phyloP scores from a whole-genome alignment of 1,140 invertebrate species.

The Gonatopus flavifemur region DNA sequence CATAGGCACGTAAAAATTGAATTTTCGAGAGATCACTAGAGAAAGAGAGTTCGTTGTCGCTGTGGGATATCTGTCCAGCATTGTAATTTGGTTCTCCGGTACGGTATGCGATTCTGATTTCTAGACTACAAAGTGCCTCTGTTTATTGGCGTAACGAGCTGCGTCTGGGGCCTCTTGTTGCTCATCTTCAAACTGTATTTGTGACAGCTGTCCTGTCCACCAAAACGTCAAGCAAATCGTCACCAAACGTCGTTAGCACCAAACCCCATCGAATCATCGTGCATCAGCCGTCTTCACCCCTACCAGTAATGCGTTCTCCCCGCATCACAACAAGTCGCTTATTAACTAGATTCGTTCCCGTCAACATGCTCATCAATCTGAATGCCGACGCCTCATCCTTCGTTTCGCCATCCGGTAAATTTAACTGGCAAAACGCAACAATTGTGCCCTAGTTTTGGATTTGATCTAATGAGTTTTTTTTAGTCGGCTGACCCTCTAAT shows the following conservation, averaged over 20 bases:
- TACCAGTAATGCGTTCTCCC: conserved; percentile 56
- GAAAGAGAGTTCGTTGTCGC: conserved; percentile 29
- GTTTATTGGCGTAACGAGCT: conserved; percentile 72
- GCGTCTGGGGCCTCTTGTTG: conserved; percentile 69
- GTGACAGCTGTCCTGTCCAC: conserved; percentile 60
- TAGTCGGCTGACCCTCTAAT: conserved; percentile 28
- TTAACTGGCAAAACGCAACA: conserved; percentile 32
- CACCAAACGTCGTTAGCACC: conserved; percentile 52
- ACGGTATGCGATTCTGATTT: conserved; percentile 61
- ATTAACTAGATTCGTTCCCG: conserved; percentile 55
- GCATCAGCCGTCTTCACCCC: conserved; percentile 52
- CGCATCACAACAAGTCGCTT: conserved; percentile 55
- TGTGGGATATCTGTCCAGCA: conserved; percentile 32
- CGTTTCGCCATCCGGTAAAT: conserved; percentile 50
- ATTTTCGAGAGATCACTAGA: conserved; percentile 1
- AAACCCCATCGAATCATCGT: conserved; percentile 55
- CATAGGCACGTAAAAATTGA: not conserved
- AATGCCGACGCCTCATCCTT: conserved; percentile 46
- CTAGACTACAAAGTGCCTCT: conserved; percentile 70
- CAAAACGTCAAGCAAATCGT: conserved; percentile 46
- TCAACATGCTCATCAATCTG: conserved; percentile 51
- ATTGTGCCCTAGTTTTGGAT: not conserved
- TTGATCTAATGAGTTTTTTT: not conserved
- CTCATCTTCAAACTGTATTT: conserved; percentile 72
- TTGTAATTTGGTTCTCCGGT: conserved; percentile 44